Evolutionary conservation across 2,797 vertebrate genomes (phyloP), one percentile per base, ranked within the genome.

Genomic region (Bradypus variegatus): DNA sequence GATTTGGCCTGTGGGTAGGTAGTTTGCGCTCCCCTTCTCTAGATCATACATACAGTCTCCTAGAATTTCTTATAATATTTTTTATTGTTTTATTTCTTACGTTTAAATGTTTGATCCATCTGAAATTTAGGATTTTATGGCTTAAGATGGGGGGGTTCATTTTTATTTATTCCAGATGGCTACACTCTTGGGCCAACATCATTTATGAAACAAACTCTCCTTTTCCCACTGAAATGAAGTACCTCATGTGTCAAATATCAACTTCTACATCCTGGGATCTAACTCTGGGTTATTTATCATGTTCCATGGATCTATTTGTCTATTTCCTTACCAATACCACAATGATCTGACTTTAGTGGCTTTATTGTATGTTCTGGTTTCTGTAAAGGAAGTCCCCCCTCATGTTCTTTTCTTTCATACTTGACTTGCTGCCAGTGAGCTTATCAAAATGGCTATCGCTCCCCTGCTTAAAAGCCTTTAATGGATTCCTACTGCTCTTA

Each of bases 361-460:
- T 92, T 87, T 75, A 60, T 38, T 84, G 79, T n/a, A 36, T 76
- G 93, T 79, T 88, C 86, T 92, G 89, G 65, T 92, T 94, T 94
- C 87, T 93, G 62, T 92, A 93, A 94, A 93, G 87, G 90, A 94
- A 87, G 88, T 89, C 58, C 14, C 33, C 19, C 41, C 81, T 93
- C 67, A 27, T 93, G 92, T 90, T 90, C 89, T 88, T 93, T 83
- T 73, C 88, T 80, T 79, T 78, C 72, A 64, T 86, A 83, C 70
- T 88, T 94, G 89, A 94, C 91, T 87, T 48, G 67, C 27, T 83
- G 95, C 92, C 92, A 92, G 90, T 81, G 86, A 58, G 92, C 91
- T 94, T 94, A 90, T 94, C 89, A 90, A 84, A 92, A 75, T 58
- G 82, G 76, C 36, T 87, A 86, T 84, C 87, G 23, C 73, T 65